Evolutionary conservation across 2,888 invertebrate species (phyloP), one percentile per base, ranked within the genome.

Genomic region (Drosophila robusta): DNA sequence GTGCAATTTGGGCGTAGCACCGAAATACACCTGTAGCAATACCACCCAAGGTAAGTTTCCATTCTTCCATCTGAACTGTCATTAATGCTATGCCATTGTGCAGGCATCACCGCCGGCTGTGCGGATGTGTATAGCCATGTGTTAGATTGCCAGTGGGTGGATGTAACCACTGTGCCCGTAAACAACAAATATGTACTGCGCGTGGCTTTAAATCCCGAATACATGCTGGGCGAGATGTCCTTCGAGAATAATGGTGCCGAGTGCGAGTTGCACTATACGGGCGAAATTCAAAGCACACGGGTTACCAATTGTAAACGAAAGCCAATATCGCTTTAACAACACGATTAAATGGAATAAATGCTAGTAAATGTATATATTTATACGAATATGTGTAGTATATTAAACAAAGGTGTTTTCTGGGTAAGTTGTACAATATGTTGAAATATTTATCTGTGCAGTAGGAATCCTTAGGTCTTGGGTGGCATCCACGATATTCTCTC

Each of bases 141-240:
- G 8, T 69, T 90, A 24, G 90, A 90, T 68, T 90, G 90, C 32
- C 90, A 90, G 63, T 90, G 90, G 90, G 90, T 90, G 34, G 90
- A 90, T 79, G 90, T 90, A 0, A 90, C 90, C 44, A 82, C 77
- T 16, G 73, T 90, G 45, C 89, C 90, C 2, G 14, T 71, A 0
- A 89, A 90, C 62, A 54, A 56, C 2, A 50, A 60, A 0, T 90
- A 90, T 14, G 88, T 89, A 46, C 71, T 90, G 9, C 84, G 90
- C 4, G 84, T 90, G 11, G 90, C 90, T 4, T 70, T 90, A 0
- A 90, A 90, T 81, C 90, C 90, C 4, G 83, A 90, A 44, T 90
- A 90, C 45, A 80, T 70, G 71, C 70, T 90, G n/a, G 87, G 90
- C 11, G 90, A 90, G 69, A 79, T 78, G 4, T 76, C 87, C 11